Percentiles rank a stretch among this genome's conserved stretches.
Conservation (phyloP, 2,797 vertebrate species). For the Sebastes hubbsi region DNA sequence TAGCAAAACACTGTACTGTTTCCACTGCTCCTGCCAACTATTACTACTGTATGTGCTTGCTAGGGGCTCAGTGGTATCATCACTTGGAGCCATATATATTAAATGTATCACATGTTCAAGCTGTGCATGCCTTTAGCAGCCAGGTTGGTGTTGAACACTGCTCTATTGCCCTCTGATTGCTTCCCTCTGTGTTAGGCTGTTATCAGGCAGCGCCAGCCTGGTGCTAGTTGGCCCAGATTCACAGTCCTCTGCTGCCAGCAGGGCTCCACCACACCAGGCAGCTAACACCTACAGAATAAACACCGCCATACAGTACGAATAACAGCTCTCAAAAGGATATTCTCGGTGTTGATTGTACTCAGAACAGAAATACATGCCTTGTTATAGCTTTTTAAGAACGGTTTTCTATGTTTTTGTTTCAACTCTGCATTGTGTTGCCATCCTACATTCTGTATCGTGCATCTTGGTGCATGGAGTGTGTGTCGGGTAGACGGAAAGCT, state of each 20-base stretch:
- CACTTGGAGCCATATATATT: not conserved
- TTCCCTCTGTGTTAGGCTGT: conserved; percentile 45
- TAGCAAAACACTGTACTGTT: not conserved
- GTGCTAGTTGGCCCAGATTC: conserved; percentile 50
- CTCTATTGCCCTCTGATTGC: conserved; percentile 24
- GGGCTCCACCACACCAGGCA: conserved; percentile 17
- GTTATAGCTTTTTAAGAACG: not conserved
- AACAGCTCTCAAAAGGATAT: conserved; percentile 5
- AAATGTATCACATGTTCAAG: not conserved
- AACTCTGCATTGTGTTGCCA: not conserved
- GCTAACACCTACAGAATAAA: conserved; percentile 36
- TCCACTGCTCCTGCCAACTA: not conserved
- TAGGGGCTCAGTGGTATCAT: not conserved
- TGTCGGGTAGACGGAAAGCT: not conserved
- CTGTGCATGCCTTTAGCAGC: conserved; percentile 1
- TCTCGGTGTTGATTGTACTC: conserved; percentile 2
- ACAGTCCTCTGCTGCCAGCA: conserved; percentile 29
- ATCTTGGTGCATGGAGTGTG: not conserved
- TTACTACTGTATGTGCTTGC: not conserved
- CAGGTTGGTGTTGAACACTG: conserved; percentile 11
- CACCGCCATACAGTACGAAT: conserved; percentile 2
- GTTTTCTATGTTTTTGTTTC: not conserved
- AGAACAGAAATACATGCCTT: not conserved
- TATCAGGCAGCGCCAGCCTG: conserved; percentile 68
- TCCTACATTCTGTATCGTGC: not conserved